phyloP scores from a whole-genome alignment of 2,113 vertebrate species.

The Calyptommatus sinebrachiatus region DNA sequence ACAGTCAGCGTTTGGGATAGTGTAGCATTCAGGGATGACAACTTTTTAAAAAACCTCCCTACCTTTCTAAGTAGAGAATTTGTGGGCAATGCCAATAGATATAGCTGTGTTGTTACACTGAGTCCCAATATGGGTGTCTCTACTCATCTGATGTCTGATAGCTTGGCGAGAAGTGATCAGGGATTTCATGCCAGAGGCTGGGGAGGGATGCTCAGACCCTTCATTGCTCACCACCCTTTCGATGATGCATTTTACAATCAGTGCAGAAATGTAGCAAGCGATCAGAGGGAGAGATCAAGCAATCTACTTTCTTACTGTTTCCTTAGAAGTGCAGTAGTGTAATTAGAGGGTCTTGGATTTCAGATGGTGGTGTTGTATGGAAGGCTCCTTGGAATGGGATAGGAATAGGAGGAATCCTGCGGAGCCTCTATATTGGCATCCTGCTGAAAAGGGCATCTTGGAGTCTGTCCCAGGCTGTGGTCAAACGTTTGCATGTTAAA shows the following conservation, averaged over 20 bases:
- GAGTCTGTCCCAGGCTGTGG: no score
- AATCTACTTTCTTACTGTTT: not conserved
- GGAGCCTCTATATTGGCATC: no score
- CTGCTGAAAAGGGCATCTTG: no score
- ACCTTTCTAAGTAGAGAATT: not conserved
- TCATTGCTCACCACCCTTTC: not conserved
- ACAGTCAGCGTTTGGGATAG: not conserved
- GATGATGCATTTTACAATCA: not conserved
- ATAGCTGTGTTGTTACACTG: not conserved
- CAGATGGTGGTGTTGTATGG: no score
- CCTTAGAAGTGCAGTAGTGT: not conserved
- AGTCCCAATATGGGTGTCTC: no score
- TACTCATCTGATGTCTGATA: no score
- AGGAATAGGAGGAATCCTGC: no score
- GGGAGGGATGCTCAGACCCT: not conserved
- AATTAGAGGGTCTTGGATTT: not conserved
- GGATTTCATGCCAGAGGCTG: not conserved
- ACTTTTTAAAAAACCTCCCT: not conserved
- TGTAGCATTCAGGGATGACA: not conserved
- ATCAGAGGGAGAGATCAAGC: not conserved
- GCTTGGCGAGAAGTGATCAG: not conserved
- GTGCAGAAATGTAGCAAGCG: not conserved
- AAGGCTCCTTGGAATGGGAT: no score
- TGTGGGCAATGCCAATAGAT: not conserved
- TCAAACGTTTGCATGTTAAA: no score